phyloP scores from a whole-genome alignment of 2,113 vertebrate genomes.

The Neodon shergylaensis region DNA sequence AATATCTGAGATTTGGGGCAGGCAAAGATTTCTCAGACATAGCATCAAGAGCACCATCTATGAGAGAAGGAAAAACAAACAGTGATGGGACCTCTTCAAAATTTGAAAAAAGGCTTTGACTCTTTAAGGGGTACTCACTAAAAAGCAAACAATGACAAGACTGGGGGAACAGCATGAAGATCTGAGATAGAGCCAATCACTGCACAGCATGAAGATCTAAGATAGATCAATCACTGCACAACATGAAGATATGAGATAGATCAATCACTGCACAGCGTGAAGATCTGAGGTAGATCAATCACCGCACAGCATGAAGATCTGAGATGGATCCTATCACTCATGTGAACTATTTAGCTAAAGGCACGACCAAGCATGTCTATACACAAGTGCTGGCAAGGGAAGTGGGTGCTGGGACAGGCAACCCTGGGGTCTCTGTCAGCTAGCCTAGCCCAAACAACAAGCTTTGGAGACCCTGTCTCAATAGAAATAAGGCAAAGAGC shows the following conservation, averaged over 20 bases:
- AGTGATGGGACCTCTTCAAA: slow-evolving; percentile 20
- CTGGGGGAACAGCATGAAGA: neutral
- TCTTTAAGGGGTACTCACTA: neutral
- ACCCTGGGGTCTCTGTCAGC: neutral
- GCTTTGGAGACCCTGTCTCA: too few species aligned
- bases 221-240: too few species aligned
- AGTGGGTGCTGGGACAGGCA: neutral
- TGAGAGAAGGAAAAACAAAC: neutral
- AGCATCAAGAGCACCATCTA: neutral
- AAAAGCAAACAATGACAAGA: neutral
- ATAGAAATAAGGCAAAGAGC: too few species aligned
- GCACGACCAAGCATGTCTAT: too few species aligned
- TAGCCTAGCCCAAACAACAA: neutral
- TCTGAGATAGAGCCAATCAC: too few species aligned
- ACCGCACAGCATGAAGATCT: too few species aligned
- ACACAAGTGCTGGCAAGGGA: too few species aligned
- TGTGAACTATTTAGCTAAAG: neutral
- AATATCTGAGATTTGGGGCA: neutral
- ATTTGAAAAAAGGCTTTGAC: neutral
- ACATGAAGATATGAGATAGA: too few species aligned
- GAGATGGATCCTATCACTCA: neutral
- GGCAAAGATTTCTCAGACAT: slow-evolving; percentile 28
- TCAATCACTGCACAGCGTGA: too few species aligned
- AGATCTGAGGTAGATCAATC: too few species aligned
- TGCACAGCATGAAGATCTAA: too few species aligned